Evolutionary conservation across 2,113 vertebrate genomes (phyloP), one percentile per base, ranked within the genome.

Genomic region (Megaleporinus macrocephalus): DNA sequence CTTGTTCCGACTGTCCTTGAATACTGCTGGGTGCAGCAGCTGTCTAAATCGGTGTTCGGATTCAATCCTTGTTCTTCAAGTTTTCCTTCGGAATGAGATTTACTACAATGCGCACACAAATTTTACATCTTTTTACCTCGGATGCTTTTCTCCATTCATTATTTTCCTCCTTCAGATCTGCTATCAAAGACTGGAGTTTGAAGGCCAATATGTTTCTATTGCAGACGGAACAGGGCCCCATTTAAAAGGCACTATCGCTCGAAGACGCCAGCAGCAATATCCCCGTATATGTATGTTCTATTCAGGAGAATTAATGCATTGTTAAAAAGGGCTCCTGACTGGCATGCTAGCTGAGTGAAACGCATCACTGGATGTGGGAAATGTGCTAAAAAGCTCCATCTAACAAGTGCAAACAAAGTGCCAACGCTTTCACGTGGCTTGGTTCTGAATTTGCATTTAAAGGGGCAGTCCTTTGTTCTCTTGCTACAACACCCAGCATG

Each of bases 11-110:
- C 20, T 27, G 72, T 71, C 83, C 59, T 79, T 80, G 66, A 76
- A 59, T 68, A 69, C 15, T 84, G 76, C 65, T 33, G 29, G 30
- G 69, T 61, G 65, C 78, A 72, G 66, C 65, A 81, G 69, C 73
- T 69, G 51, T 82, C 63, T 69, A 83, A 22, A 73, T 61, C 22
- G 15, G 30, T 29, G 33, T 24, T 30, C 75, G 20, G 33, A 73
- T 13, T 27, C 68, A 73, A 69, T 16, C 27, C 51, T 76, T n/a
- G 73, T 73, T 73, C 66, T 69, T n/a, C 26, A 26, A 76, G 61
- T 29, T 55, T 20, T 13, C 6, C 41, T 53, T 14, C 10, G 76
- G 83, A 73, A 61, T 13, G 11, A 29, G 4, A 61, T 41, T 9
- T 57, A 41, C 2, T 49, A 61, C 11, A 61, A 26, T 1, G 57